Evolutionary conservation across 2,797 vertebrate species (phyloP), one percentile per base, ranked within the genome.

Genomic region (Syncerus caffer): DNA sequence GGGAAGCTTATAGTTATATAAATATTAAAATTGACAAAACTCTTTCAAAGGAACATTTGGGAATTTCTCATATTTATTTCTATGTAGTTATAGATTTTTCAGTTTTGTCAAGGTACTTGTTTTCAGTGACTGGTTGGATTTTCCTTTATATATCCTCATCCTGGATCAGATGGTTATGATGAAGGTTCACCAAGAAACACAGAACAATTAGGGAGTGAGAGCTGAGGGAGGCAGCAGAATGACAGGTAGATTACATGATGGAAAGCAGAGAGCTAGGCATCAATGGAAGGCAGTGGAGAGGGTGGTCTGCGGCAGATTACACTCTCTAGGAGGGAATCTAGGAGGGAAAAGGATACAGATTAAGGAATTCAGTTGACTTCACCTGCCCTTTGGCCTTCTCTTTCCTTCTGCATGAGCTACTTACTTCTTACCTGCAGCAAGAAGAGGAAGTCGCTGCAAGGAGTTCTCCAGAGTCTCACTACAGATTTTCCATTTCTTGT

Each of bases 401-500:
- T 25, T 97, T 96, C 9, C 47, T 94, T 89, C 90, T 96, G 55
- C 74, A 42, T 67, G n/a, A 82, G 64, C 78, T 89, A 86, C 38
- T 89, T 90, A 80, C 60, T 91, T 97, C 34, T 87, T 60, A 87
- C 31, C 42, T 45, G 64, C 50, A 53, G 71, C 57, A 92, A 88
- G 80, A 96, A 97, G 95, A 84, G 62, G 34, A 90, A 89, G 50
- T 95, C 89, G 60, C 90, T 38, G 38, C 45, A 23, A 74, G 74
- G 87, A 90, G n/a, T 90, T 97, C 84, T 97, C 84, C 76, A 57
- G 60, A 89, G 83, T 93, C 84, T 88, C 93, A 90, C 79, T 50
- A 88, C 7, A 55, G 85, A 93, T 96, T 42, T 96, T 97, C 84
- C 83, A 90, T 60, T 97, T 96, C 82, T 96, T 80, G 42, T 23